These are phyloP conservation scores for Wiebesia pumilae DNA, from an alignment of 1,140 invertebrate species.

Conservation along the genomic window DNA sequence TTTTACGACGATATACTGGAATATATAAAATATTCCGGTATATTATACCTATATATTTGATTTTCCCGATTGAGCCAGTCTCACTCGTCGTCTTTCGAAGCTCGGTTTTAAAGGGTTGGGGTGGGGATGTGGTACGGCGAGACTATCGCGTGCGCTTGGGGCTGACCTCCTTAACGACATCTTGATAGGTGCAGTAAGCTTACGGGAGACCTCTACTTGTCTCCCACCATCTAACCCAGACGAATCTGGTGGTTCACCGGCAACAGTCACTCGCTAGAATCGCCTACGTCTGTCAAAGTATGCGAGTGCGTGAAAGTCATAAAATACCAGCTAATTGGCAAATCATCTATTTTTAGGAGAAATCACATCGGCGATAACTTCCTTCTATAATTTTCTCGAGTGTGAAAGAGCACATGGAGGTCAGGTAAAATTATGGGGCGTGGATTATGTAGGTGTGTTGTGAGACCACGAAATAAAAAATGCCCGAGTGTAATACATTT, in stretches of 20 bases:
- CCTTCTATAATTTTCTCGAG: neutral
- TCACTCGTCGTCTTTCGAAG: constrained; percentile 24
- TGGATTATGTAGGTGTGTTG: neutral
- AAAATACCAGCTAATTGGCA: constrained; percentile 8
- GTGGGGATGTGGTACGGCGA: neutral
- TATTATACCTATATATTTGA: constrained; percentile 9
- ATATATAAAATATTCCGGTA: neutral
- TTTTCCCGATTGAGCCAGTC: constrained; percentile 38
- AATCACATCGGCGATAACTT: neutral
- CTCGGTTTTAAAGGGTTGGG: neutral
- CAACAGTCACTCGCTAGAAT: neutral
- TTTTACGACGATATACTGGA: neutral
- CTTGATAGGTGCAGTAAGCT: constrained; percentile 58
- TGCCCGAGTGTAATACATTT: neutral
- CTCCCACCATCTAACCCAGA: neutral
- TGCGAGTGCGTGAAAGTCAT: neutral
- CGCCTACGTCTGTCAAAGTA: neutral
- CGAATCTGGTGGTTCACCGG: neutral
- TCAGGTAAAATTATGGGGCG: neutral
- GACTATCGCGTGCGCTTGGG: constrained; percentile 53
- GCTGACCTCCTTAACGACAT: constrained; percentile 62
- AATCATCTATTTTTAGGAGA: constrained; percentile 6
- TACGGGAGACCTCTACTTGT: constrained; percentile 30
- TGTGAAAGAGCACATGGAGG: neutral
- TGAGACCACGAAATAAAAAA: constrained; percentile 15